These are phyloP conservation scores for Danio kyathit DNA, from an alignment of 2,797 vertebrate species.

Conservation along the genomic window DNA sequence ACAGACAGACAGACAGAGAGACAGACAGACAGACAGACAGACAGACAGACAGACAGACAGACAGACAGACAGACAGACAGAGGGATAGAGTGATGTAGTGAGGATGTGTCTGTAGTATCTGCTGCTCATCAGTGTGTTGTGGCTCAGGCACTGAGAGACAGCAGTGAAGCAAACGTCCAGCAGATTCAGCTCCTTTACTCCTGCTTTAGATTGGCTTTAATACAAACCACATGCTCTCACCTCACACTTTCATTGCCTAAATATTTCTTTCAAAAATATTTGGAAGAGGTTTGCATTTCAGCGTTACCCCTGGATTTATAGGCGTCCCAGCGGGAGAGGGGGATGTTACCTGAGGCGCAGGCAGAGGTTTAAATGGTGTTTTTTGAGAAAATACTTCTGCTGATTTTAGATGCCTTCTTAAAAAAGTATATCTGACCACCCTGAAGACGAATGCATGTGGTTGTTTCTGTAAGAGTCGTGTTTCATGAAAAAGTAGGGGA, in stretches of 20 bases:
- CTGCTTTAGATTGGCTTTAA: constrained; percentile 58
- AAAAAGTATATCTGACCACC: constrained; percentile 1
- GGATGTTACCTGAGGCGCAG: constrained; percentile 22
- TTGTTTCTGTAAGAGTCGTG: constrained; percentile 12
- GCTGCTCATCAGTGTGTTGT: constrained; percentile 2
- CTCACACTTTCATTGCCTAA: constrained; percentile 56
- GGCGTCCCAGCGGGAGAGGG: background rate
- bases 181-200: constrained; percentile 39
- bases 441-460: background rate
- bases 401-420: background rate
- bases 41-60: background rate
- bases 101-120: constrained; percentile 3
- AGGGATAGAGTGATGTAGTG: background rate
- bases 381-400: constrained; percentile 14
- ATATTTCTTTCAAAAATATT: constrained; percentile 68
- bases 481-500: constrained; percentile 16
- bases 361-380: constrained; percentile 11
- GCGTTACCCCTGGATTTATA: constrained; percentile 56
- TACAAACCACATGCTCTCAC: constrained; percentile 65
- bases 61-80: background rate
- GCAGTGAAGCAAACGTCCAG: constrained; percentile 43
- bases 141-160: constrained; percentile 16
- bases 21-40: background rate
- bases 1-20: too few species aligned
- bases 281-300: constrained; percentile 50